Conservation (phyloP, 2,888 invertebrate genomes). For the Oegoconia quadripuncta region DNA sequence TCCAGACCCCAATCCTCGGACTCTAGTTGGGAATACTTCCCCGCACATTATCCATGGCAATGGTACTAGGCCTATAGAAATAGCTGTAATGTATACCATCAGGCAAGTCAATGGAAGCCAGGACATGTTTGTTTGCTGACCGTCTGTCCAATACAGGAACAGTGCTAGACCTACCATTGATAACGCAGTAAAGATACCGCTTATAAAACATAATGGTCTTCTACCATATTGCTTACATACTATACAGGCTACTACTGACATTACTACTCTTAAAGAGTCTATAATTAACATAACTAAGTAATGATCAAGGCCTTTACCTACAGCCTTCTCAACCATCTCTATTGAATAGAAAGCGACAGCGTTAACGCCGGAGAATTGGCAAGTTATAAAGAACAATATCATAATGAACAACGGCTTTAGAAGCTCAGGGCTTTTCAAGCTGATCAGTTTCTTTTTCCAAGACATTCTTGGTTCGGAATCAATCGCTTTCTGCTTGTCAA, state of each 20-base stretch:
- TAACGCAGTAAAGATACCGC: constrained; percentile 80
- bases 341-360: constrained; percentile 86
- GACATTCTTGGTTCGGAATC: constrained; percentile 48
- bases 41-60: constrained; percentile 88
- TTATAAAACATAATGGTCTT: constrained; percentile 81
- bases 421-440: constrained; percentile 69
- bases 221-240: constrained; percentile 81
- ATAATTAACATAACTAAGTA: constrained; percentile 83
- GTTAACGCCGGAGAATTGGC: constrained; percentile 85
- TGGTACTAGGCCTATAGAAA: constrained; percentile 81
- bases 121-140: constrained; percentile 54
- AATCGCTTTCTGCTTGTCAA: constrained; percentile 57
- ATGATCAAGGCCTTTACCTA: constrained; percentile 80
- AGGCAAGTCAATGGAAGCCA: constrained; percentile 75
- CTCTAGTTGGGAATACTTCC: constrained; percentile 82
- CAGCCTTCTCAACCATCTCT: constrained; percentile 79
- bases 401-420: constrained; percentile 80
- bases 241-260: constrained; percentile 81
- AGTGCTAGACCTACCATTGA: constrained; percentile 79
- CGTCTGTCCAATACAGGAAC: constrained; percentile 52
- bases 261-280: constrained; percentile 80
- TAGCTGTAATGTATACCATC: constrained; percentile 78
- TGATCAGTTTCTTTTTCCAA: constrained; percentile 49
- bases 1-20: constrained; percentile 83
- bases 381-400: constrained; percentile 81